Evolutionary conservation across 2,888 invertebrate species (phyloP).

Genomic region (Endotricha flammealis): DNA sequence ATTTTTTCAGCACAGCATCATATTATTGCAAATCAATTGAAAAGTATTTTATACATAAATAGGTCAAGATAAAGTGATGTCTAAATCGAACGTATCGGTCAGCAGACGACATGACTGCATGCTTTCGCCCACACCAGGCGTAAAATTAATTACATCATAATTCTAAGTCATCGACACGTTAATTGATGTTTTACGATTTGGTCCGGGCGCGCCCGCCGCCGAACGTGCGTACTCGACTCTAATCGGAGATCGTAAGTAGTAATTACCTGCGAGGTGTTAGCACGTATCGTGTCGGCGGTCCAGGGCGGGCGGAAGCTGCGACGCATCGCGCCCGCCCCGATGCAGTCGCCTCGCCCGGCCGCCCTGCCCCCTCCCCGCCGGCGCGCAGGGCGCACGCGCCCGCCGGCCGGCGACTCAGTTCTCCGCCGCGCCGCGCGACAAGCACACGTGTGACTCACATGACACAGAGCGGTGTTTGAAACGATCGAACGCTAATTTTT

Average conservation of each 20-base stretch:
- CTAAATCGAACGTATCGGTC: no score
- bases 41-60: no score
- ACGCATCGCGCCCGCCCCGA: constrained; percentile 44
- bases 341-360: constrained; percentile 39
- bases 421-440: constrained; percentile 68
- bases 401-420: constrained; percentile 74
- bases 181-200: background rate
- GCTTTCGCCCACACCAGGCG: no score
- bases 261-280: constrained; percentile 18
- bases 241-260: background rate
- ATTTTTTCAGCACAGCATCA: no score
- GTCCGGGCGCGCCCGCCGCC: no score
- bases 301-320: constrained; percentile 72
- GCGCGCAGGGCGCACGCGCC: constrained; percentile 64
- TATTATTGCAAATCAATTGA: no score
- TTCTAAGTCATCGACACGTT: background rate
- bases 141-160: background rate
- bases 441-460: constrained; percentile 47
- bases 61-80: no score
- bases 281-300: constrained; percentile 26
- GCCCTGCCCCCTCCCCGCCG: constrained; percentile 34
- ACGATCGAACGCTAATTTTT: constrained; percentile 58
- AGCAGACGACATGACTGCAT: no score
- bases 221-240: background rate
- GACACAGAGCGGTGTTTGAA: constrained; percentile 50